Conservation (phyloP, 1,140 invertebrate species). For the Drosophila yakuba region DNA sequence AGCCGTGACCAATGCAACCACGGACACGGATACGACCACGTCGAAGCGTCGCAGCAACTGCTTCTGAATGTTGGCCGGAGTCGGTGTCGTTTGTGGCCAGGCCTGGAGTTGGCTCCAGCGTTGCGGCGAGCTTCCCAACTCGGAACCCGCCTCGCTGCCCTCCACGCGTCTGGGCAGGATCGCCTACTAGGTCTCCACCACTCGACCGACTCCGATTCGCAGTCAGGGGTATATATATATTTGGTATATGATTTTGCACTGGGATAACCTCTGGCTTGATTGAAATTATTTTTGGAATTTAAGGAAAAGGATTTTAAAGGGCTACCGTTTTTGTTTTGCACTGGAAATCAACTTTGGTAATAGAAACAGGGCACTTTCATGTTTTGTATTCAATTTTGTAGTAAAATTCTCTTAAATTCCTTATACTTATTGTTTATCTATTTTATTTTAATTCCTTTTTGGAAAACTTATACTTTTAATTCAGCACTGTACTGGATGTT, state of each 20-base stretch:
- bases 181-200: constrained; percentile 52
- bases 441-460: no score
- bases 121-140: constrained; percentile 70
- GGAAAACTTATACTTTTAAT: no score
- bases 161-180: constrained; percentile 66
- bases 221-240: not conserved
- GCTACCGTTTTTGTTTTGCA: not conserved
- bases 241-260: constrained; percentile 1
- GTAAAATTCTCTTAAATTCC: not conserved
- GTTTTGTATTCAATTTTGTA: no score
- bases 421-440: no score
- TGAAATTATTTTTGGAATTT: constrained; percentile 19
- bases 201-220: constrained; percentile 42
- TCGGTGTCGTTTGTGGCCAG: constrained; percentile 69
- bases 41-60: constrained; percentile 73
- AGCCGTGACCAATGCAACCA: constrained; percentile 8
- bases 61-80: constrained; percentile 80
- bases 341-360: no score
- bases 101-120: constrained; percentile 74
- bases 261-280: constrained; percentile 1
- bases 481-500: no score
- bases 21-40: constrained; percentile 27
- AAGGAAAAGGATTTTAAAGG: constrained; percentile 5
- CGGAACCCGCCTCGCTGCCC: constrained; percentile 68
- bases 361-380: no score